Evolutionary conservation across 2,113 vertebrate genomes (phyloP), one percentile per base, ranked within the genome.

Genomic region (Vireo altiloquus): DNA sequence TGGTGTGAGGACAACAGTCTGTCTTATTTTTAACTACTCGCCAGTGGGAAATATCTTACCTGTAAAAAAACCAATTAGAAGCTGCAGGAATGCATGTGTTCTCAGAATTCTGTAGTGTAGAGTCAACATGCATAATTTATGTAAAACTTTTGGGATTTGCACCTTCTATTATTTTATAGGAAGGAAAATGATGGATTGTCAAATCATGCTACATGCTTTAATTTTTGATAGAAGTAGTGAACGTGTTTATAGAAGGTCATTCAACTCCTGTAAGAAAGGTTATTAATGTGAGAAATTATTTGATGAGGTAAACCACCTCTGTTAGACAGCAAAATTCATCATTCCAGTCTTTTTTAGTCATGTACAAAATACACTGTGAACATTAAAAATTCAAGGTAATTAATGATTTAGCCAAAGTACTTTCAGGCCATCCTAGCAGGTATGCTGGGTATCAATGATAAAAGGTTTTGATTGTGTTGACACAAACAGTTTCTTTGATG

Each of bases 231-330:
- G 94, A 97, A 95, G 77, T 77, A 90, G 79, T 0, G 3, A 82
- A 65, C 96, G 84, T 95, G 83, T 96, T 98, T 97, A 92, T 95
- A 90, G 77, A 94, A 93, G 92, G 96, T 97, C 84, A 89, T 85
- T 97, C 95, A 94, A 21, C 50, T 97, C 80, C 64, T 93, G 39
- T 87, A 91, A 68, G 87, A 77, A 97, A 94, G 57, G 87, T 97
- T 97, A 94, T 95, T 97, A 97, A 96, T 96, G 72, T 92, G 87
- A 97, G 86, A 98, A 97, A 92, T 97, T 96, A 95, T 96, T 95
- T 96, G 94, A 96, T 96, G 96, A 97, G 84, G 89, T 97, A 97
- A 96, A 97, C 85, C 79, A 96, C 59, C 89, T 96, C 63, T 92
- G 42, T 89, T 88, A 95, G 94, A 96, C 77, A 96, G 94, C 78